Base-by-base conservation (phyloP, 2,113 vertebrate species). In the Calyptommatus sinebrachiatus region DNA sequence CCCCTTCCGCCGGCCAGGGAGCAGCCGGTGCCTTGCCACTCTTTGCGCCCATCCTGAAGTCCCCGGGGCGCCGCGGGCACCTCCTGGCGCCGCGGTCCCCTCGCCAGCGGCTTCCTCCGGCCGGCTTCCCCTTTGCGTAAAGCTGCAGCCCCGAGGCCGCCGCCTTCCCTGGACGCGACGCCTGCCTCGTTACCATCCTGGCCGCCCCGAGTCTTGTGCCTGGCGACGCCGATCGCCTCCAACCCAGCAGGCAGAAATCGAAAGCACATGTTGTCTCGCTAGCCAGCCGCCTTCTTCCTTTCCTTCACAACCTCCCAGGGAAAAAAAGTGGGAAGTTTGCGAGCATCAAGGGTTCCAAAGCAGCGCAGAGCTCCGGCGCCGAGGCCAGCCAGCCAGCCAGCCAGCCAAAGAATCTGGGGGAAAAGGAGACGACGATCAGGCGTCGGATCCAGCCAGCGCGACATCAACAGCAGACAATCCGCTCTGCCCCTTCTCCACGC, bases 241-340 rank as follows among this genome's bases (percentile, higher is more conserved):
- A 89, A 91, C 88, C 92, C 88, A 87, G 76, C 86, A 77, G 90
- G 85, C 89, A 90, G 89, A 88, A 90, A 92, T 77, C 88, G 76
- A 85, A 91, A 91, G 89, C 91, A 90, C 91, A 93, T 93, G 89
- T 89, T 41, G 87, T 82, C 88, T 86, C 86, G 70, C 2, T 8
- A 14, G 89, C 35, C 35, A 41, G 81, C 21, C 88, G 87, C 88
- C 92, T 85, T 85, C 91, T 73, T 82, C 77, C 80, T 83, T 71
- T 90, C 86, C 89, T 20, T 6, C 69, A 41, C 12, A 16, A 4
- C 45, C 78, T 46, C 73, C 57, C n/a, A 68, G 35, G 74, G 62
- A 20, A 75, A 78, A 29, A 45, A 72, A 24, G 28, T 12, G 22
- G 24, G 50, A 88, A 92, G 86, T 93, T 92, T 86, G 79, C 29